A percentile compares a stretch with the other conserved stretches of the same genome.
phyloP scores from a whole-genome alignment of 2,888 invertebrate genomes.

The Euzetes globulus region DNA sequence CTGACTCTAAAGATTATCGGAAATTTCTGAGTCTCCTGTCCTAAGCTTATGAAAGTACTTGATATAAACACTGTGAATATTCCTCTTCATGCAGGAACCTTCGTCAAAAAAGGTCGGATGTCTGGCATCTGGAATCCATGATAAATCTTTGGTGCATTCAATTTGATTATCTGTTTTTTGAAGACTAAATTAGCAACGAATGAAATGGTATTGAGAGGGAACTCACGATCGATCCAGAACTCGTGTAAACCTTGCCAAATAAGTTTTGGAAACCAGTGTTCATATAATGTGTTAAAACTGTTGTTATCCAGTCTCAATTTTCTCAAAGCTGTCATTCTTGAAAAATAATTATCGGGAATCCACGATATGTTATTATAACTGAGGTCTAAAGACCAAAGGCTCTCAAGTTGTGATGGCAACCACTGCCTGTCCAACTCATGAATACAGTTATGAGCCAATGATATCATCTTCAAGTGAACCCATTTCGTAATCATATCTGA shows the following conservation, averaged over 20 bases:
- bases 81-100: not conserved
- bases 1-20: no score
- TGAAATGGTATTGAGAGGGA: not conserved
- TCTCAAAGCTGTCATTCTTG: constrained; percentile 9
- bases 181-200: not conserved
- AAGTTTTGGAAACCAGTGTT: not conserved
- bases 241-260: not conserved
- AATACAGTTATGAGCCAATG: constrained; percentile 6
- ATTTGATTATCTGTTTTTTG: not conserved
- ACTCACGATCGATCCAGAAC: constrained; percentile 13
- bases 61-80: no score
- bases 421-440: not conserved
- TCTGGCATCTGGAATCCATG: not conserved
- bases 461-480: constrained; percentile 12
- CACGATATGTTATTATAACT: not conserved
- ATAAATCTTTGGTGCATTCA: not conserved
- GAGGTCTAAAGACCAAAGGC: constrained; percentile 8
- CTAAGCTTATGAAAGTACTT: not conserved
- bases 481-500: constrained; percentile 2
- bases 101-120: constrained; percentile 17
- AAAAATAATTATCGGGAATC: constrained; percentile 1
- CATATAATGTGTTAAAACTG: not conserved
- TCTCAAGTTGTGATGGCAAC: not conserved
- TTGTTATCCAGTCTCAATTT: constrained; percentile 26
- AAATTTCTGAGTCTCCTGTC: no score